A percentile compares a stretch with the other conserved stretches of the same genome.
Evolutionary conservation across 2,888 invertebrate genomes (phyloP).

Genomic region (Therioaphis trifolii): DNA sequence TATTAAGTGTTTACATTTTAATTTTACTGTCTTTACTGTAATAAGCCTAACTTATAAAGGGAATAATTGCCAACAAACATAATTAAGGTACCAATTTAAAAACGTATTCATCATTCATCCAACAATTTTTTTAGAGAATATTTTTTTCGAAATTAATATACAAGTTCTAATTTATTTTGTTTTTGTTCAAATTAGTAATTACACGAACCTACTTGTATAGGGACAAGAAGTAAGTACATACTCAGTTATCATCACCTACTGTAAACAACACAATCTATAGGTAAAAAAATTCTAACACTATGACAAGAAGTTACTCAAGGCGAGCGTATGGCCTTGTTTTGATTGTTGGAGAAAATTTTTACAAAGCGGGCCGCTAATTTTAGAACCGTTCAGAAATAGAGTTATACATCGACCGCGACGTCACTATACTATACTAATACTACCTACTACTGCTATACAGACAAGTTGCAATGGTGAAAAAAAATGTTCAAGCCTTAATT

Average conservation of each 20-base stretch:
- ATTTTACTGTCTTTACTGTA: neutral
- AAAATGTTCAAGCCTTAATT: neutral
- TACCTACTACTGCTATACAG: neutral
- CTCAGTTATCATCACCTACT: neutral
- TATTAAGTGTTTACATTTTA: neutral
- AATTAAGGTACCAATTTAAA: neutral
- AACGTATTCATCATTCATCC: neutral
- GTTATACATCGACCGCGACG: constrained; percentile 50
- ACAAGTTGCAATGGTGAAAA: constrained; percentile 23
- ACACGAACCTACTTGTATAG: neutral
- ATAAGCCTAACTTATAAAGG: no score
- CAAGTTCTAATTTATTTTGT: neutral
- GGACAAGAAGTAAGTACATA: neutral
- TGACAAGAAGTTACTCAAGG: constrained; percentile 54
- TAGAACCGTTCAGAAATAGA: constrained; percentile 61
- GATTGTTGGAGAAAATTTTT: constrained; percentile 60
- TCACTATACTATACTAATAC: constrained; percentile 18
- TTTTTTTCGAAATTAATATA: neutral
- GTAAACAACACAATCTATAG: constrained; percentile 29
- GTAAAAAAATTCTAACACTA: constrained; percentile 40
- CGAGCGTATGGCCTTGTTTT: constrained; percentile 56
- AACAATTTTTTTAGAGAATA: neutral
- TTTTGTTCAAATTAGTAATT: neutral
- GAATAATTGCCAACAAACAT: neutral
- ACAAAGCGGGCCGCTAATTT: constrained; percentile 58